A percentile compares a stretch with the other conserved stretches of the same genome.
These are phyloP conservation scores for Pimpla rufipes DNA, from an alignment of 2,888 invertebrate species.

Conservation along the genomic window DNA sequence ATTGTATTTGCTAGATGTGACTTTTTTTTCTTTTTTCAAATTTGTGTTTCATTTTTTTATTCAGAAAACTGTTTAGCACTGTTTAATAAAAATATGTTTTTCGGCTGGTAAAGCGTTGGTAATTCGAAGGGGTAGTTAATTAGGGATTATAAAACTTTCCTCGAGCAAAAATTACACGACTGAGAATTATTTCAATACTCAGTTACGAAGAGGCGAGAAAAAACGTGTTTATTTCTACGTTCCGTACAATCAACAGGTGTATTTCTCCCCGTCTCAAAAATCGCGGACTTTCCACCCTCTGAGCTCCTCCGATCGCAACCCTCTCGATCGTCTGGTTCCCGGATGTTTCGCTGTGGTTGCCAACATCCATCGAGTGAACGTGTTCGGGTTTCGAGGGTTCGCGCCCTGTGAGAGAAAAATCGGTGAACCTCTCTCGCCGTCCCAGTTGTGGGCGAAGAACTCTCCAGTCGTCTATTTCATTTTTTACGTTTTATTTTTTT, in stretches of 20 bases:
- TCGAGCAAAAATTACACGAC: no score
- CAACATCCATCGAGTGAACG: constrained; percentile 71
- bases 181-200: no score
- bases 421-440: background rate
- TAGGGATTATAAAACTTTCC: no score
- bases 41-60: no score
- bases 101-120: no score
- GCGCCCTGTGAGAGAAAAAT: constrained; percentile 17
- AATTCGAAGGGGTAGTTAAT: no score
- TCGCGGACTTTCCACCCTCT: constrained; percentile 68
- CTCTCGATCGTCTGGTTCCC: constrained; percentile 73
- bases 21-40: no score
- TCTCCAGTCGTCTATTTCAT: background rate
- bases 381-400: constrained; percentile 15
- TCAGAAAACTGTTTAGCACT: no score
- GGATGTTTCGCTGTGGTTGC: constrained; percentile 75
- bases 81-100: no score
- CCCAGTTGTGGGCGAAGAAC: constrained; percentile 29
- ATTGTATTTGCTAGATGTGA: no score
- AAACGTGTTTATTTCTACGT: background rate
- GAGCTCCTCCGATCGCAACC: constrained; percentile 63
- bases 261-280: background rate
- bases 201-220: background rate
- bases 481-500: constrained; percentile 8
- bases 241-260: background rate